Percentiles rank a stretch among this genome's conserved stretches.
phyloP scores from a whole-genome alignment of 2,113 vertebrate genomes.

The Ictalurus punctatus region DNA sequence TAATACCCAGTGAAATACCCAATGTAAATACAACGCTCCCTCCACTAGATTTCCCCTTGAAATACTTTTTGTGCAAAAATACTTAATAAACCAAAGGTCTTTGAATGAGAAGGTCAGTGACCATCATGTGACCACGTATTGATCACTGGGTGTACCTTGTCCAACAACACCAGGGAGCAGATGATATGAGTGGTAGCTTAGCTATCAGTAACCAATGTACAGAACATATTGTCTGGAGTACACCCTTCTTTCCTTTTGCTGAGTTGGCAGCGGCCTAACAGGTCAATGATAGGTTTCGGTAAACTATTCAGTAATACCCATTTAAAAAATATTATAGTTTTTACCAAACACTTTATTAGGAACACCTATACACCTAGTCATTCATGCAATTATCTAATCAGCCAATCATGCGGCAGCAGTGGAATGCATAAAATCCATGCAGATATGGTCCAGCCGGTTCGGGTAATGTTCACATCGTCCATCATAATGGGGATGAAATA shows the following conservation, averaged over 20 bases:
- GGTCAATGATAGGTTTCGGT: slow-evolving; percentile 1
- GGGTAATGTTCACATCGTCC: background rate
- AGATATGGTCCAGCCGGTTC: background rate
- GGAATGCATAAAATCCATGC: background rate
- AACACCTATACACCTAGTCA: background rate
- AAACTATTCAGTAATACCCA: background rate
- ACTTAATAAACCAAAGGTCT: background rate
- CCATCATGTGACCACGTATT: slow-evolving; percentile 23
- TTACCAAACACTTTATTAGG: background rate
- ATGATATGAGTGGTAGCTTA: slow-evolving; percentile 2
- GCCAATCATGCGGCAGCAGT: background rate
- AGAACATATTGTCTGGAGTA: slow-evolving; percentile 11
- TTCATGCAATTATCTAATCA: background rate
- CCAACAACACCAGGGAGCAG: slow-evolving; percentile 5
- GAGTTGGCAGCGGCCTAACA: background rate
- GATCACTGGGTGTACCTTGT: slow-evolving; percentile 48
- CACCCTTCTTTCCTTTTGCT: slow-evolving; percentile 29
- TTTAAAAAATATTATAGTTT: background rate
- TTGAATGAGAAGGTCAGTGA: slow-evolving; percentile 41
- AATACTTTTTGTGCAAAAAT: slow-evolving; percentile 15
- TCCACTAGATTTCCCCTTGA: background rate
- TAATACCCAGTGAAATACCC: background rate
- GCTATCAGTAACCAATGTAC: background rate
- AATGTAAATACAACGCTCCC: background rate
- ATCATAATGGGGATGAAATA: background rate